These are phyloP conservation scores for Onthophagus sagittarius DNA, from an alignment of 2,888 invertebrate genomes.

Conservation along the genomic window DNA sequence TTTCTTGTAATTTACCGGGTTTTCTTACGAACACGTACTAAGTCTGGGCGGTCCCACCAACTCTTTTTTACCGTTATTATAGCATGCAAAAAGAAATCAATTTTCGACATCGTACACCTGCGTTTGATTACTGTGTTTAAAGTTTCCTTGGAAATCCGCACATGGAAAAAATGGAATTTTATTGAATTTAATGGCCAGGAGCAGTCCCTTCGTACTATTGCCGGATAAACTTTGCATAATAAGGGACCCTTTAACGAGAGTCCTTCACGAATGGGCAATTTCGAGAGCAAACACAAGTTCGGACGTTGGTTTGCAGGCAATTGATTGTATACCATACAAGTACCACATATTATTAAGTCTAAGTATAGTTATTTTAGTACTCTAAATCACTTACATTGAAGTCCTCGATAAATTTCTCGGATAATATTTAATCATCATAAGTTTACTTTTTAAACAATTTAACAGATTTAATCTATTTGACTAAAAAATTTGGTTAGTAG, in stretches of 20 bases:
- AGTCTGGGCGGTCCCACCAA: background rate
- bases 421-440: background rate
- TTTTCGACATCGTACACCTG: background rate
- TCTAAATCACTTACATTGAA: background rate
- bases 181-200: slow-evolving; percentile 8
- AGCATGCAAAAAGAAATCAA: background rate
- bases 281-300: slow-evolving; percentile 1
- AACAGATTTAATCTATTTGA: too few relatives aligned
- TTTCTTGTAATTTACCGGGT: background rate
- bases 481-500: too few relatives aligned
- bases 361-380: background rate
- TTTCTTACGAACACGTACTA: background rate
- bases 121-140: slow-evolving; percentile 7
- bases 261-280: slow-evolving; percentile 12
- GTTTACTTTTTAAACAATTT: too few relatives aligned
- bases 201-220: background rate
- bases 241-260: slow-evolving; percentile 1
- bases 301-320: background rate
- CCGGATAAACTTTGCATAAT: slow-evolving; percentile 4
- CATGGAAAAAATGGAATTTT: background rate
- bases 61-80: background rate
- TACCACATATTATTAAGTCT: background rate
- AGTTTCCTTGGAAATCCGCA: background rate
- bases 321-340: background rate
- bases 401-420: background rate